These are phyloP conservation scores for Zalophus californianus DNA, from an alignment of 2,797 vertebrate species.

Conservation along the genomic window DNA sequence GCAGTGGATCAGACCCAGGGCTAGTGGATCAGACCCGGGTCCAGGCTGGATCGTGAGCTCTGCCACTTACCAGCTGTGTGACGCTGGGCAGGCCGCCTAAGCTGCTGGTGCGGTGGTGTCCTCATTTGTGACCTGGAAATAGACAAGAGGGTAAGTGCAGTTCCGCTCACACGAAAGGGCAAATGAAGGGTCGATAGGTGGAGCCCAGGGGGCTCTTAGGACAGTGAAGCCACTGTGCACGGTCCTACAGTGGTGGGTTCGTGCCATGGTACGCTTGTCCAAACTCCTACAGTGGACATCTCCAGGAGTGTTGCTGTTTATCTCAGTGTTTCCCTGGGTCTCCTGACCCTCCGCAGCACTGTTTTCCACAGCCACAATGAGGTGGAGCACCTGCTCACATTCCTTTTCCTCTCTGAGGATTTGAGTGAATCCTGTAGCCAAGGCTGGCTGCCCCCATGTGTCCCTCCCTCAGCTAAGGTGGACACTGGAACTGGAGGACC, in stretches of 20 bases:
- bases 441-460: fast-evolving
- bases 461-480: background rate
- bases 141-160: background rate
- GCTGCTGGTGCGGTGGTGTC: background rate
- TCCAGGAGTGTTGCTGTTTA: background rate
- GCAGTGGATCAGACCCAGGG: background rate
- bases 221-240: background rate
- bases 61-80: conserved; percentile 43
- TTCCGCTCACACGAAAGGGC: background rate
- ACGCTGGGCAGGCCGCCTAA: background rate
- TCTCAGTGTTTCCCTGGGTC: background rate
- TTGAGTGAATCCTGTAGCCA: background rate
- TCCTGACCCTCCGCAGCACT: no score
- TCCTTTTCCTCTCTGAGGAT: background rate
- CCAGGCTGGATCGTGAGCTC: background rate
- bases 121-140: conserved; percentile 65
- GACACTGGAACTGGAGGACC: background rate
- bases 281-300: no score
- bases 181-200: background rate
- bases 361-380: background rate
- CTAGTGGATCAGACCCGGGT: background rate
- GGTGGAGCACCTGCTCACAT: background rate
- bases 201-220: background rate
- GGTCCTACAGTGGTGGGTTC: no score
- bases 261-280: background rate